These are phyloP conservation scores for Tragulus kanchil DNA, from an alignment of 2,113 vertebrate genomes.

Conservation along the genomic window DNA sequence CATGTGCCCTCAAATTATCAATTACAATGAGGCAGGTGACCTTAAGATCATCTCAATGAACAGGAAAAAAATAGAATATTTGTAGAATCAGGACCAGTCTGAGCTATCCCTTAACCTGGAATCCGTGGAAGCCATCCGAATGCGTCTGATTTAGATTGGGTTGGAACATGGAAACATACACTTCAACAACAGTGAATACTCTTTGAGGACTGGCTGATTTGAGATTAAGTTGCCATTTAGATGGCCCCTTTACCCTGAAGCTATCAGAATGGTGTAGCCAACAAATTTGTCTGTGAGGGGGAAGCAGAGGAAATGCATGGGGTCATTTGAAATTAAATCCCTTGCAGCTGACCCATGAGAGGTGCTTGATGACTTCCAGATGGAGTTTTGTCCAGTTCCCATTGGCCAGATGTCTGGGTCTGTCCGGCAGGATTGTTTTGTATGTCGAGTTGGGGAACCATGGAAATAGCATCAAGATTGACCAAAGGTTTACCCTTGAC, in stretches of 20 bases:
- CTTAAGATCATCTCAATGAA: background rate
- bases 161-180: slow-evolving; percentile 45
- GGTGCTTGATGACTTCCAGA: slow-evolving; percentile 84
- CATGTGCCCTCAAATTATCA: background rate
- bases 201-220: slow-evolving; percentile 48
- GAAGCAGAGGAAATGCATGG: slow-evolving; percentile 83
- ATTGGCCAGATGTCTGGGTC: slow-evolving; percentile 82
- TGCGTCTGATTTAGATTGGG: background rate
- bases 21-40: background rate
- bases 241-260: slow-evolving; percentile 69
- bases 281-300: slow-evolving; percentile 77
- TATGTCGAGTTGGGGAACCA: slow-evolving; percentile 81
- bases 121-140: background rate
- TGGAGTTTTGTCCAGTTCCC: slow-evolving; percentile 78
- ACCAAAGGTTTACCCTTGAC: slow-evolving; percentile 77
- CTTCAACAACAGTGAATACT: background rate
- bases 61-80: background rate
- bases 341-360: slow-evolving; percentile 83
- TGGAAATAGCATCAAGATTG: slow-evolving; percentile 81
- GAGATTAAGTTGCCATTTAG: slow-evolving; percentile 72
- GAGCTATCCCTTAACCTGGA: background rate
- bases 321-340: slow-evolving; percentile 85
- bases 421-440: slow-evolving; percentile 82
- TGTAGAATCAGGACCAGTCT: background rate
- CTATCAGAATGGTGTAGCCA: slow-evolving; percentile 74